Evolutionary conservation across 1,140 invertebrate species (phyloP).

Genomic region (Brachionus rotundiformis): DNA sequence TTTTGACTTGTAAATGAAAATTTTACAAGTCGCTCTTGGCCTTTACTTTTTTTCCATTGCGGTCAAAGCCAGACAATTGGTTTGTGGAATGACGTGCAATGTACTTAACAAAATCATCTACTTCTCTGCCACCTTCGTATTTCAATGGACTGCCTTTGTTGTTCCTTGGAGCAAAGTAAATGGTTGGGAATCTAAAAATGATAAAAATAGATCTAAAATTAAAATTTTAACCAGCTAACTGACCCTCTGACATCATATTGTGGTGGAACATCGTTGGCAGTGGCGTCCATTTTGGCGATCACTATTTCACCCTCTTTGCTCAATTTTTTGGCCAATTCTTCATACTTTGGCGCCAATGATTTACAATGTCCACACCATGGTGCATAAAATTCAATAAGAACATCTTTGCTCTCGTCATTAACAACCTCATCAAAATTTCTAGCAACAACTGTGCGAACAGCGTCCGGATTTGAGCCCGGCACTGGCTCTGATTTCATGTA

Average conservation of each 20-base stretch:
- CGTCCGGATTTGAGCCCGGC: conserved; percentile 79
- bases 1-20: background rate
- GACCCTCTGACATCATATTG: conserved; percentile 84
- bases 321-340: conserved; percentile 87
- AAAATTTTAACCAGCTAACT: background rate
- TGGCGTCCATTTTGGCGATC: conserved; percentile 97
- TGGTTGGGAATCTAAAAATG: conserved; percentile 78
- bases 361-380: conserved; percentile 98
- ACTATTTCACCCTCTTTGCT: conserved; percentile 76
- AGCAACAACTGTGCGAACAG: conserved; percentile 86
- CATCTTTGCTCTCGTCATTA: conserved; percentile 85
- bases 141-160: conserved; percentile 77
- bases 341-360: conserved; percentile 86
- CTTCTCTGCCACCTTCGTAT: conserved; percentile 90
- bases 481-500: conserved; percentile 93
- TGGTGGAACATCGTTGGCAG: conserved; percentile 94
- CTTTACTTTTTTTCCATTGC: conserved; percentile 81
- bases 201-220: background rate
- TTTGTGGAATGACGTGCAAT: conserved; percentile 86
- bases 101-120: conserved; percentile 94
- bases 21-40: conserved; percentile 12
- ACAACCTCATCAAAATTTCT: conserved; percentile 96
- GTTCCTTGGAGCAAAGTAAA: conserved; percentile 90
- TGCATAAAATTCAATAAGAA: conserved; percentile 94
- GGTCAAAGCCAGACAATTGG: conserved; percentile 83